Evolutionary conservation across 2,888 invertebrate species (phyloP), one percentile per base, ranked within the genome.

Genomic region (Platycheirus albimanus): DNA sequence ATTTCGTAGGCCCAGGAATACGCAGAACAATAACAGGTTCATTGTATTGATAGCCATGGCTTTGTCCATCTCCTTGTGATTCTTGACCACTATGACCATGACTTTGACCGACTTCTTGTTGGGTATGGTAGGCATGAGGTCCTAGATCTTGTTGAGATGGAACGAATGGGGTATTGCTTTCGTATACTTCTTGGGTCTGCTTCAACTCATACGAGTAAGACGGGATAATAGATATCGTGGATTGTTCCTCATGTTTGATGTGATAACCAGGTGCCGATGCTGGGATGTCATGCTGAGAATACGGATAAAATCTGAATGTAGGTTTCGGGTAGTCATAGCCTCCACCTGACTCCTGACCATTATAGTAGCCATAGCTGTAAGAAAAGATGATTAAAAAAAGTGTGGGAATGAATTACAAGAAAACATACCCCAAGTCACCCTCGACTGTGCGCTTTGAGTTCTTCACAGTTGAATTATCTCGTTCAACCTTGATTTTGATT

Each of bases 381-480:
- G 15, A 11, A 19, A 11, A 13, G 6, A 3, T 4, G 6, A 24
- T 24, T 24, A 4, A 24, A 24, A 24, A 24, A 4, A 4, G 3
- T 24, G 3, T 24, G 3, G 6, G 3, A 24, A 4, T 4, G 24
- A 24, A n/a, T n/a, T 15, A 13, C 5, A 6, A 15, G 11, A 47
- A 38, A 58, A 17, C 95, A 88, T 94, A 95, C 72, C 96, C 96
- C 10, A 96, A 90, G 54, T 94, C 93, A 0, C 93, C 93, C 85
- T 95, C 95, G 11, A 95, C 94, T 0, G 95, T 96, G 85, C 96
- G 91, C 87, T 96, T 96, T 47, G 85, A 87, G 72, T 87, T 90
- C 47, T 89, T 89, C 17, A 85, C 51, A 11, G 89, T 90, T 10
- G 87, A 74, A 78, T 91, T 91, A 30, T 88, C 89, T 24, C 88